phyloP scores from a whole-genome alignment of 2,113 vertebrate species.

The Toxostoma redivivum region DNA sequence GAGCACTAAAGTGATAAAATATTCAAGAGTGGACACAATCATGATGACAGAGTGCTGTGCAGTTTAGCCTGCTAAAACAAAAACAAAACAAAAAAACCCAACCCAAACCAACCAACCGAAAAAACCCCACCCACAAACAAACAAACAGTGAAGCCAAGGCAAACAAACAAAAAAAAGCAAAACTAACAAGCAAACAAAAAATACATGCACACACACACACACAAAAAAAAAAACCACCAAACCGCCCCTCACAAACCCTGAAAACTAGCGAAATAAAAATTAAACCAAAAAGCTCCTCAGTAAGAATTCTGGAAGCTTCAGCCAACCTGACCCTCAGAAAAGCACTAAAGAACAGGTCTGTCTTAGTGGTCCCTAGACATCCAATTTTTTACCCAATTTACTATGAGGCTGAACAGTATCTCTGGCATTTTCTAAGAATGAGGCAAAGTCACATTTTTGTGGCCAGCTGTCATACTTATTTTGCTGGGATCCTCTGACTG shows the following conservation, averaged over 20 bases:
- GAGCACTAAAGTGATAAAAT: constrained; percentile 3
- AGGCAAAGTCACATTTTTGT: not conserved
- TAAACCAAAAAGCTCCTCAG: not conserved
- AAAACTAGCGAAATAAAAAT: not conserved
- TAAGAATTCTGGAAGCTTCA: not conserved
- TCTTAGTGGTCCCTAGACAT: not conserved
- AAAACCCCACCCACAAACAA: not conserved
- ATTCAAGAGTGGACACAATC: constrained; percentile 11
- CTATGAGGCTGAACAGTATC: not conserved
- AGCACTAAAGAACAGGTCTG: not conserved
- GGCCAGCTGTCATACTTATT: not conserved
- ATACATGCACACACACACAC: too few species aligned
- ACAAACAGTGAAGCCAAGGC: not conserved
- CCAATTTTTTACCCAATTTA: not conserved
- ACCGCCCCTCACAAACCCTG: not conserved
- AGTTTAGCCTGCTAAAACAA: not conserved
- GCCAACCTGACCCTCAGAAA: not conserved
- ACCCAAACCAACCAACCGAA: not conserved
- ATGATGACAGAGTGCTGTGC: not conserved
- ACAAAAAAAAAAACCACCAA: too few species aligned
- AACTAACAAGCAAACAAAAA: not conserved
- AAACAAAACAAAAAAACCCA: not conserved
- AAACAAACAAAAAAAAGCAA: not conserved
- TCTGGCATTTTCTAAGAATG: not conserved
- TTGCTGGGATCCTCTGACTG: not conserved